These are phyloP conservation scores for Hirtodrosophila cameraria DNA, from an alignment of 2,888 invertebrate genomes.

Conservation along the genomic window DNA sequence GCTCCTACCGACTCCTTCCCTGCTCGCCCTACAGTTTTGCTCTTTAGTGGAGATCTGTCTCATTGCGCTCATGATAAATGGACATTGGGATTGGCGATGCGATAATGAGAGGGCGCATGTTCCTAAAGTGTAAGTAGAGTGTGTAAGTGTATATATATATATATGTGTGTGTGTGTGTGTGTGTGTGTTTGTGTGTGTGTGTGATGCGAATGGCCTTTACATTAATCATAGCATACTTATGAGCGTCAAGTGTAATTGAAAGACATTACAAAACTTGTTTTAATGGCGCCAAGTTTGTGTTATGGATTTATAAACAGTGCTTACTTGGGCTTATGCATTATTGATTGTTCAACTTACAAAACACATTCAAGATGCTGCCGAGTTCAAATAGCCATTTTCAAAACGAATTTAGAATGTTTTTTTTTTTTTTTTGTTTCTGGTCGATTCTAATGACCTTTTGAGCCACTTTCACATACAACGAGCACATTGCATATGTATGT, in stretches of 20 bases:
- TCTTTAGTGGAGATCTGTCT: constrained; percentile 29
- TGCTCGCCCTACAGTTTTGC: neutral
- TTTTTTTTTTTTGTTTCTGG: no score
- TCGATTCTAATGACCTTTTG: no score
- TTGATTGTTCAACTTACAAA: constrained; percentile 18
- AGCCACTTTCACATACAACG: no score
- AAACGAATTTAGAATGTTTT: no score
- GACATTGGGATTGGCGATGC: constrained; percentile 60
- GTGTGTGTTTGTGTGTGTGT: constrained; percentile 9
- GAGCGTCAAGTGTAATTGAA: constrained; percentile 76
- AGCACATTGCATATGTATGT: no score
- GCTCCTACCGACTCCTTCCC: no score
- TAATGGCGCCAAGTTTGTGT: constrained; percentile 65
- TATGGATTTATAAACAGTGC: constrained; percentile 65
- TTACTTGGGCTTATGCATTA: constrained; percentile 30
- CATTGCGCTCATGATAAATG: constrained; percentile 70
- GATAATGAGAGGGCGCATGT: constrained; percentile 66
- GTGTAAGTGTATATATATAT: constrained; percentile 1
- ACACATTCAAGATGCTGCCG: constrained; percentile 1
- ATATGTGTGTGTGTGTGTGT: neutral
- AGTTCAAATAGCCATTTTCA: no score
- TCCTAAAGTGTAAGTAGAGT: constrained; percentile 11
- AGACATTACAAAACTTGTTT: constrained; percentile 76
- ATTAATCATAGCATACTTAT: constrained; percentile 79
- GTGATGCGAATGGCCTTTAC: constrained; percentile 56